phyloP scores from a whole-genome alignment of 2,797 vertebrate genomes.

The Perodicticus potto region DNA sequence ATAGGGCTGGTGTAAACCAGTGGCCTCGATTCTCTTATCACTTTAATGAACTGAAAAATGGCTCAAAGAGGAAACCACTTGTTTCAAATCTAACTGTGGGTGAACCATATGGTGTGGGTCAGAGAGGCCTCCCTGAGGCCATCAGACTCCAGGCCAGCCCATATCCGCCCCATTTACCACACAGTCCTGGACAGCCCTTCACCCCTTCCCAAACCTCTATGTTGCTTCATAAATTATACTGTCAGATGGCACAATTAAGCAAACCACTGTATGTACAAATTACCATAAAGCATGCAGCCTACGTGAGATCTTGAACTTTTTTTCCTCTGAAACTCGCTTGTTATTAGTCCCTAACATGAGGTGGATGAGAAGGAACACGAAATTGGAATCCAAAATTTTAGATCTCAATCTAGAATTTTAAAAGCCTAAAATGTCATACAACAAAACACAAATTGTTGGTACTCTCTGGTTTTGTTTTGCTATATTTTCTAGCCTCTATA shows the following conservation, averaged over 20 bases:
- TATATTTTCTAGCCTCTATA: neutral
- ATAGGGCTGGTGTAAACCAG: neutral
- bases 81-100: neutral
- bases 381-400: slow-evolving; percentile 3
- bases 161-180: neutral
- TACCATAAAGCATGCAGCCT: neutral
- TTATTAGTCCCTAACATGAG: neutral
- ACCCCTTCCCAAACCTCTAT: neutral
- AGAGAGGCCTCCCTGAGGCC: neutral
- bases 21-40: neutral
- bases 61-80: neutral
- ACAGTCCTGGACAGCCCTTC: neutral
- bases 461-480: slow-evolving; percentile 20
- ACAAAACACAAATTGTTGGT: slow-evolving; percentile 1
- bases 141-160: neutral
- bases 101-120: neutral
- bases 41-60: neutral
- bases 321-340: neutral
- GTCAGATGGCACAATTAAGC: neutral
- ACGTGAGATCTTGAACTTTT: neutral
- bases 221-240: neutral
- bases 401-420: neutral
- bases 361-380: neutral
- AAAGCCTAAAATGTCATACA: neutral
- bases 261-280: neutral